These are phyloP conservation scores for Trachelus tabidus DNA, from an alignment of 2,888 invertebrate genomes.

Conservation along the genomic window DNA sequence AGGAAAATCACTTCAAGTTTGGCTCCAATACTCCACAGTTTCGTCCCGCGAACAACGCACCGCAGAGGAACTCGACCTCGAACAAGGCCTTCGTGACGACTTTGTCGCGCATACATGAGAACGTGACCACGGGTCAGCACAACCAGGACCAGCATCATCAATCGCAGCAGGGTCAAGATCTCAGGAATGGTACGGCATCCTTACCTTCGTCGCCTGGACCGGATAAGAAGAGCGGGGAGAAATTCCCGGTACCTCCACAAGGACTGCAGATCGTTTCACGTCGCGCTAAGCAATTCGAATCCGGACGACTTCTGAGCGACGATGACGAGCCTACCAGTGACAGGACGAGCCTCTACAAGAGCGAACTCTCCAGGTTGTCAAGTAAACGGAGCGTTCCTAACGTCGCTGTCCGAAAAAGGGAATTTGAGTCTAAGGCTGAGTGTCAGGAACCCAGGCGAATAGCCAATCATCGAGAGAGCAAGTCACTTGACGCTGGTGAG, in stretches of 20 bases:
- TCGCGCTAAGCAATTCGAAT: constrained; percentile 80
- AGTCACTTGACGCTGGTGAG: constrained; percentile 70
- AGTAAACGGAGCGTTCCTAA: constrained; percentile 79
- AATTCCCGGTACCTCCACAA: constrained; percentile 59
- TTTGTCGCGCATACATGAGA: constrained; percentile 75
- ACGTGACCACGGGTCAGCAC: constrained; percentile 57
- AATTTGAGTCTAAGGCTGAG: constrained; percentile 75
- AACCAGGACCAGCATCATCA: constrained; percentile 33
- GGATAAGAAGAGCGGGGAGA: constrained; percentile 56
- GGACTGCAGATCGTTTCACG: constrained; percentile 77
- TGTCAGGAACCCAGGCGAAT: constrained; percentile 62
- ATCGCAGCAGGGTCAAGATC: constrained; percentile 47
- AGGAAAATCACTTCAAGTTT: constrained; percentile 39
- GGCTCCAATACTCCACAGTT: constrained; percentile 29
- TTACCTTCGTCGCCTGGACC: constrained; percentile 61
- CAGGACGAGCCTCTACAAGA: constrained; percentile 75
- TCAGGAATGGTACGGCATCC: constrained; percentile 68
- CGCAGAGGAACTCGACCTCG: constrained; percentile 28
- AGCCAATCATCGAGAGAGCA: constrained; percentile 67
- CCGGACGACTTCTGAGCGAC: constrained; percentile 71
- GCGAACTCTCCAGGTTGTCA: constrained; percentile 75
- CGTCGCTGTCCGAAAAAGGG: constrained; percentile 78
- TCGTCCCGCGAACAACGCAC: constrained; percentile 7
- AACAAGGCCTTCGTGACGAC: constrained; percentile 70
- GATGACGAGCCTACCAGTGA: constrained; percentile 70